Conservation (phyloP, 2,888 invertebrate genomes). For the Mimumesa dahlbomi region DNA sequence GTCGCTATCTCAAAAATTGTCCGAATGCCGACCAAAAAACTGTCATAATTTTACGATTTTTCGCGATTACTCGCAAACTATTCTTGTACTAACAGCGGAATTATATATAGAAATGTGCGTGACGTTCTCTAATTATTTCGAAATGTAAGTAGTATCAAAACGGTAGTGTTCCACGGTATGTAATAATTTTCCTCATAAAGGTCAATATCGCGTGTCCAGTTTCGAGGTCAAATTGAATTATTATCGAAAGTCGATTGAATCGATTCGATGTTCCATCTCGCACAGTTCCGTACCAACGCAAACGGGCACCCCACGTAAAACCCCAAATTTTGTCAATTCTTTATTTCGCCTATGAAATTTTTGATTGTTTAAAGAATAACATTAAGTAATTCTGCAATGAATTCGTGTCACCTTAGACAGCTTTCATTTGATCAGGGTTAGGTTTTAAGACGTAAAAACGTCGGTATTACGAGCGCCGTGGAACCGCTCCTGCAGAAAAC, state of each 20-base stretch:
- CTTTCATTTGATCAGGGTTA: too few species aligned
- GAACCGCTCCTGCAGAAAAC: neutral
- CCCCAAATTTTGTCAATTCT: too few species aligned
- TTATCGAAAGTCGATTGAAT: constrained; percentile 8
- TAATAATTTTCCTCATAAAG: neutral
- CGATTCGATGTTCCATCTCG: constrained; percentile 1
- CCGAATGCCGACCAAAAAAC: too few species aligned
- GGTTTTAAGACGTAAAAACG: too few species aligned
- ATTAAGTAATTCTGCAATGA: neutral
- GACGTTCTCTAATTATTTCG: too few species aligned
- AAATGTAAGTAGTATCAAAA: too few species aligned
- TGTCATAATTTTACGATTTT: too few species aligned
- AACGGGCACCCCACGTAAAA: neutral
- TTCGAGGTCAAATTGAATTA: constrained; percentile 8
- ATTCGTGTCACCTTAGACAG: too few species aligned
- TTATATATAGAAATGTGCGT: neutral
- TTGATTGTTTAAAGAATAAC: too few species aligned
- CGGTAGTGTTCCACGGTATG: neutral
- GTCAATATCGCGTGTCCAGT: constrained; percentile 1
- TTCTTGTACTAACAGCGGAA: neutral
- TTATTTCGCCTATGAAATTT: too few species aligned
- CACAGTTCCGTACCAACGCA: neutral
- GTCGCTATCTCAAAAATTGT: too few species aligned
- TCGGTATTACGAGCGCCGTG: neutral
- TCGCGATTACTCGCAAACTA: neutral